phyloP scores from a whole-genome alignment of 2,888 invertebrate species.

The Scaptomyza parva region DNA sequence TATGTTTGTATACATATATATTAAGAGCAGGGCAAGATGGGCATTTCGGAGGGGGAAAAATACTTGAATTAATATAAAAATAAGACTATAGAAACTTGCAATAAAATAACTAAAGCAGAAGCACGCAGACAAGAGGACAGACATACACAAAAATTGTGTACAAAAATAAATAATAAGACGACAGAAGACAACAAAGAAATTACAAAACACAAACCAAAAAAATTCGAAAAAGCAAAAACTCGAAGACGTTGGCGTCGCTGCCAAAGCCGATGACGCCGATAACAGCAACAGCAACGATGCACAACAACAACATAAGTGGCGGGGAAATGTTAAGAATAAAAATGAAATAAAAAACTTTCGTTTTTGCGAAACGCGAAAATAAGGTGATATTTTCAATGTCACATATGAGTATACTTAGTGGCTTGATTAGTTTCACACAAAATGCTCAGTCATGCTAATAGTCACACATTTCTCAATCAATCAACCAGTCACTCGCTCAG shows the following conservation, averaged over 20 bases:
- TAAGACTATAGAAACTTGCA: conserved; percentile 61
- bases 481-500: conserved; percentile 46
- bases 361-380: conserved; percentile 27
- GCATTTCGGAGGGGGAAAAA: not conserved
- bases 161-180: conserved; percentile 59
- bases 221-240: conserved; percentile 19
- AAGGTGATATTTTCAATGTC: conserved; percentile 49
- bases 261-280: not conserved
- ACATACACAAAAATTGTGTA: conserved; percentile 53
- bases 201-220: conserved; percentile 26
- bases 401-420: not conserved
- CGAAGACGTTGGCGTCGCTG: conserved; percentile 1
- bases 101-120: conserved; percentile 71
- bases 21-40: conserved; percentile 1
- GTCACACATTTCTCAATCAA: conserved; percentile 26
- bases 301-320: conserved; percentile 6
- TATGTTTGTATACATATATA: not conserved
- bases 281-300: not conserved
- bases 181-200: conserved; percentile 38
- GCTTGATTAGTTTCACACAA: no score
- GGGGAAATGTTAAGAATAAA: conserved; percentile 16
- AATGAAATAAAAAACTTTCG: conserved; percentile 37
- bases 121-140: conserved; percentile 41
- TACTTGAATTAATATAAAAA: conserved; percentile 68
- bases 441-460: conserved; percentile 44